Percentiles rank a stretch among this genome's conserved stretches.
phyloP scores from a whole-genome alignment of 35 echinoderm and acorn worm species.

The Apostichopus japonicus region DNA sequence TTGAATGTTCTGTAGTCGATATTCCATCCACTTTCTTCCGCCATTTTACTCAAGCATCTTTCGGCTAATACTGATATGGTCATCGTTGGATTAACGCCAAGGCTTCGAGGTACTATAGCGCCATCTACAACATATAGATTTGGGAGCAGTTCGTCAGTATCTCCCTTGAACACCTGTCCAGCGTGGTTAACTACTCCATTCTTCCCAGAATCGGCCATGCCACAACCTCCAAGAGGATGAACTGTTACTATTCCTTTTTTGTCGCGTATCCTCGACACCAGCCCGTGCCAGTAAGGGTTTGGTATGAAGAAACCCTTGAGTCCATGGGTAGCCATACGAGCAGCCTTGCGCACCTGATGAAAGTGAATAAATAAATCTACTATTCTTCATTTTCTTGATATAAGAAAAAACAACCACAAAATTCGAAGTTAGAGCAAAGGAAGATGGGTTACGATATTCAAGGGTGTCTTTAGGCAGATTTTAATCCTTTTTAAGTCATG shows the following conservation, averaged over 20 bases:
- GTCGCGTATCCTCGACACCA: slow-evolving; percentile 38
- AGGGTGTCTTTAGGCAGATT: no score
- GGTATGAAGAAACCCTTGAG: slow-evolving; percentile 57
- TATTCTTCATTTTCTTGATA: no score
- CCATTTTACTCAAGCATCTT: slow-evolving; percentile 65
- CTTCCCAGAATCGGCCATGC: slow-evolving; percentile 36
- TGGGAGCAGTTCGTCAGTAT: slow-evolving; percentile 49
- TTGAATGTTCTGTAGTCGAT: slow-evolving; percentile 57
- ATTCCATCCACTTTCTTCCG: slow-evolving; percentile 62
- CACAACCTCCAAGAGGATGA: slow-evolving; percentile 50
- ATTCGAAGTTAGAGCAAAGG: no score
- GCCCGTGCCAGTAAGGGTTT: slow-evolving; percentile 56
- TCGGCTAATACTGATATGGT: slow-evolving; percentile 72
- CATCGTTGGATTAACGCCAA: slow-evolving; percentile 69
- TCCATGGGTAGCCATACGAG: slow-evolving; percentile 42
- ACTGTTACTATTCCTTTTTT: slow-evolving; percentile 48
- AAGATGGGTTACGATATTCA: no score
- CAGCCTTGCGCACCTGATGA: slow-evolving; percentile 39
- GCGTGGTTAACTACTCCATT: slow-evolving; percentile 69
- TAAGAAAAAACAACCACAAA: no score
- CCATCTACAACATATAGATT: slow-evolving; percentile 71
- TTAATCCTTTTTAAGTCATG: no score
- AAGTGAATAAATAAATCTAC: background rate
- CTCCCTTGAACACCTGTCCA: slow-evolving; percentile 66
- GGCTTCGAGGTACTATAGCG: slow-evolving; percentile 72